Evolutionary conservation across 2,797 vertebrate genomes (phyloP).

Genomic region (Perodicticus potto): DNA sequence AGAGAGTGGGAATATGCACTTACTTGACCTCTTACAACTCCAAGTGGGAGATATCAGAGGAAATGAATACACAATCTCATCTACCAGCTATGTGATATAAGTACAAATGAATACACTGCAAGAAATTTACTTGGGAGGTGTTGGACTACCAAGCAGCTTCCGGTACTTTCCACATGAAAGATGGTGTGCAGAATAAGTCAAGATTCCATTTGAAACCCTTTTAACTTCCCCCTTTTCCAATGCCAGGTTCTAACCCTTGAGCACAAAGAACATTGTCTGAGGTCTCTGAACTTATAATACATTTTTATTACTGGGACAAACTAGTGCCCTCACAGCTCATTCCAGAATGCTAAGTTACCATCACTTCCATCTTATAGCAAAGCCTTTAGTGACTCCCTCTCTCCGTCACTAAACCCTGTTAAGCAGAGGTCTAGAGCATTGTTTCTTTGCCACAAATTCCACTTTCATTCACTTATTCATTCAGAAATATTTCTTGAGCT

Average conservation of each 20-base stretch:
- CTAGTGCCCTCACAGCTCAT: neutral
- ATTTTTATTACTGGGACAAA: slow-evolving; percentile 48
- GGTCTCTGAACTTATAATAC: slow-evolving; percentile 53
- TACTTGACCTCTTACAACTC: slow-evolving; percentile 59
- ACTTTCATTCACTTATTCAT: slow-evolving; percentile 19
- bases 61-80: slow-evolving; percentile 44
- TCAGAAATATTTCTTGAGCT: neutral
- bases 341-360: neutral
- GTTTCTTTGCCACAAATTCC: neutral
- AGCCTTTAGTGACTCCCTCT: too few relatives aligned
- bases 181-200: neutral
- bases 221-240: neutral
- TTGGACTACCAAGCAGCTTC: neutral
- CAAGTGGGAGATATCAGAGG: slow-evolving; percentile 54
- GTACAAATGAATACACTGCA: neutral
- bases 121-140: neutral
- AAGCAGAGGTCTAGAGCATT: neutral
- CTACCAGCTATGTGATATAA: neutral
- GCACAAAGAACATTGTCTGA: slow-evolving; percentile 24
- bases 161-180: neutral
- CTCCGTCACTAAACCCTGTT: neutral
- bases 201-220: slow-evolving; percentile 44
- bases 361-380: neutral
- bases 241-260: neutral
- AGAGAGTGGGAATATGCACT: slow-evolving; percentile 43